Evolutionary conservation across 2,888 invertebrate genomes (phyloP).

Genomic region (Dendrolimus houi): DNA sequence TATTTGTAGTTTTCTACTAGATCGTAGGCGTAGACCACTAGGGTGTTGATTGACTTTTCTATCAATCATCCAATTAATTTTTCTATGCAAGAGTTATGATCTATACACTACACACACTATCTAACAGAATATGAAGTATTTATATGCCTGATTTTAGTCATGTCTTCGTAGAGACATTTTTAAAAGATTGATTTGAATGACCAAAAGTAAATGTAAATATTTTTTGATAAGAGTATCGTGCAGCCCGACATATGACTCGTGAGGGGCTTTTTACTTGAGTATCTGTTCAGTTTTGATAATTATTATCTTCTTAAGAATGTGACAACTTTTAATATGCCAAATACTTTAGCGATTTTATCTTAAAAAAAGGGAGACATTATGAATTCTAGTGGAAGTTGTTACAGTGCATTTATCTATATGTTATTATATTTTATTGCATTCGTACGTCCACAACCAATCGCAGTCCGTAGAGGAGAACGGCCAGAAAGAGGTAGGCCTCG

Average conservation of each 20-base stretch:
- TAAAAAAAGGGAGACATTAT: conserved; percentile 46
- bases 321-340: conserved; percentile 48
- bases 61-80: conserved; percentile 69
- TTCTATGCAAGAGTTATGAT: conserved; percentile 73
- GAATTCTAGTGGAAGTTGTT: conserved; percentile 64
- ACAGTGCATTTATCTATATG: conserved; percentile 73
- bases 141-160: conserved; percentile 65
- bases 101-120: conserved; percentile 70
- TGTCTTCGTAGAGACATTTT: conserved; percentile 73
- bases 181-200: conserved; percentile 62
- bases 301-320: conserved; percentile 61
- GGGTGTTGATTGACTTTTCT: conserved; percentile 74
- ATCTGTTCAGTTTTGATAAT: conserved; percentile 52
- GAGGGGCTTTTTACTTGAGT: conserved; percentile 63
- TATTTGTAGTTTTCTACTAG: conserved; percentile 70
- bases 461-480: conserved; percentile 76
- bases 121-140: conserved; percentile 48
- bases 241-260: conserved; percentile 63
- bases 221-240: conserved; percentile 53
- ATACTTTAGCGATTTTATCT: conserved; percentile 52
- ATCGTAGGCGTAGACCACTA: conserved; percentile 74
- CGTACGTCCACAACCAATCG: conserved; percentile 75
- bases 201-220: conserved; percentile 70
- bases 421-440: conserved; percentile 76
- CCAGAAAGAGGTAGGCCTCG: conserved; percentile 72